Base-by-base conservation (phyloP, 2,113 vertebrate genomes). In the Arenaria interpres region DNA sequence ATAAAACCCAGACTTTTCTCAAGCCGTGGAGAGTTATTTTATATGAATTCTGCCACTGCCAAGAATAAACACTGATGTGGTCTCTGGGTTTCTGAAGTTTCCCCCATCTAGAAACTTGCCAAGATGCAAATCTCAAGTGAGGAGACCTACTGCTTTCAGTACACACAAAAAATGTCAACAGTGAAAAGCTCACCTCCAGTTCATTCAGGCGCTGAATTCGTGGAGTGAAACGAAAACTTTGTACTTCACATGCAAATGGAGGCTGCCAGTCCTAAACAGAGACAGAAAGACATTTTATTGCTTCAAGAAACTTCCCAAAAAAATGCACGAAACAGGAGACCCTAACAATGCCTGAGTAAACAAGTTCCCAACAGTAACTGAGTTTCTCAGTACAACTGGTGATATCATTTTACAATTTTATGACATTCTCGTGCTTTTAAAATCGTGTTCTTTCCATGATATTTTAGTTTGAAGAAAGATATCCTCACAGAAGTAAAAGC, bases 211-310 rank as follows among this genome's bases (percentile, higher is more conserved):
- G 98, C 97, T 99, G 99, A 64, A 99, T 98, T 88, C 99, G 98
- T 6, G 99, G 99, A 78, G 99, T 99, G 94, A 99, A 99, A 90
- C 98, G 98, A 97, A 99, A 99, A 93, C 99, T 99, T 85, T 99
- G 99, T 17, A 99, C 99, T 95, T 99, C 99, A 85, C 99, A 99
- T 48, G 99, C 99, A 96, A 99, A 99, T 9, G 99, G 99, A 96
- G 99, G 99, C 89, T 99, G 99, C 99, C 99, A 99, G 94, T 99
- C 99, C 99, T 99, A 96, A 90, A 84, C 6, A 93, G 90, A 93
- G 87, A 95, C 66, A 96, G 43, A 97, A 43, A 93, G 21, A 39
- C 27, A 56, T 57, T 76, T 95, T 54, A 95, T 12, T 75, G 45
- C 64, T 85, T 89, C 81, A 72, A 80, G 77, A 90, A 81, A 68